Percentiles rank a stretch among this genome's conserved stretches.
Evolutionary conservation across 2,113 vertebrate genomes (phyloP).

Genomic region (Climacteris rufus): DNA sequence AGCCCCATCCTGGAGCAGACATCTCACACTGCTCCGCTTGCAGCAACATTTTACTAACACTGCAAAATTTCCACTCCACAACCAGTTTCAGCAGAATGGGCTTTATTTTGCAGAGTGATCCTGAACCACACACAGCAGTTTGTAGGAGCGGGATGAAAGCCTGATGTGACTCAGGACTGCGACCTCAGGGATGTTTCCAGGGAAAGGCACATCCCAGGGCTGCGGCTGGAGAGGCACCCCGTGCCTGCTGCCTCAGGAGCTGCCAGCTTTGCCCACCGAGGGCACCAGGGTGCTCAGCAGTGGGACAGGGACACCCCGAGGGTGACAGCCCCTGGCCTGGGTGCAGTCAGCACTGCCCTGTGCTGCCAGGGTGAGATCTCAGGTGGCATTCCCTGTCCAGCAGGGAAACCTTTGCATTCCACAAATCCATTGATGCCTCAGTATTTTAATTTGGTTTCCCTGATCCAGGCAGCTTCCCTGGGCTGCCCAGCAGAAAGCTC

Average conservation of each 20-base stretch:
- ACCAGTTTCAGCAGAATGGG: neutral
- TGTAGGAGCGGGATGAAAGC: neutral
- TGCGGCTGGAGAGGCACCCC: neutral
- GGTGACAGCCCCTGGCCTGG: neutral
- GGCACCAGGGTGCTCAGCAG: accelerated
- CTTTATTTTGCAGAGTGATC: neutral
- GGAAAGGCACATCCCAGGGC: neutral
- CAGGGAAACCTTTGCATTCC: neutral
- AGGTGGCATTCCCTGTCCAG: accelerated
- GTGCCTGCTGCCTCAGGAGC: neutral
- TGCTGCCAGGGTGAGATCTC: neutral
- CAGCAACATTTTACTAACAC: neutral
- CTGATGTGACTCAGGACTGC: neutral
- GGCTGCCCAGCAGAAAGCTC: neutral
- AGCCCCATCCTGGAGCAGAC: neutral
- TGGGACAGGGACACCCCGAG: accelerated
- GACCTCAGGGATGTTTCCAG: neutral
- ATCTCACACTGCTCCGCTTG: neutral
- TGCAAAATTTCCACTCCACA: neutral
- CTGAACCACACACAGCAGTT: neutral
- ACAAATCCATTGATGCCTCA: accelerated
- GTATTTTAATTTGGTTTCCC: neutral
- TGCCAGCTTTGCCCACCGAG: accelerated
- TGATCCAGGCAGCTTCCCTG: accelerated
- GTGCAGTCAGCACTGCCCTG: neutral